Percentiles rank a stretch among this genome's conserved stretches.
Evolutionary conservation across 2,888 invertebrate species (phyloP).

Genomic region (Linnaemya vulpina): DNA sequence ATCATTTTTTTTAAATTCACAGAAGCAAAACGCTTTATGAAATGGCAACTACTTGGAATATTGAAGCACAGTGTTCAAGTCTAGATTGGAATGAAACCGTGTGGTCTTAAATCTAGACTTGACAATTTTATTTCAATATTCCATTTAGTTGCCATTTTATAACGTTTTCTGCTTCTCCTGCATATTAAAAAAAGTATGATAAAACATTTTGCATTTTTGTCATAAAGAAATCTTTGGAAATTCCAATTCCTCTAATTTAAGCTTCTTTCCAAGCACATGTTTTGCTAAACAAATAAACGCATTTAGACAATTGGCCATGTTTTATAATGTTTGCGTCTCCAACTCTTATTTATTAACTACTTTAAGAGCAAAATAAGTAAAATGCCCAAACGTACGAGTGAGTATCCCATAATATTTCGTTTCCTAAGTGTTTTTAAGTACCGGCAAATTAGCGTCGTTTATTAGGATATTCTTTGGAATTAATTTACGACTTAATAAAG

Average conservation of each 20-base stretch:
- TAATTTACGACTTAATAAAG: constrained; percentile 73
- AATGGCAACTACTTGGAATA: no score
- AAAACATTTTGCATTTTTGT: no score
- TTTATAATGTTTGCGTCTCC: constrained; percentile 7
- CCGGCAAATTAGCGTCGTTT: constrained; percentile 75
- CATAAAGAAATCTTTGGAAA: no score
- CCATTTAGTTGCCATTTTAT: no score
- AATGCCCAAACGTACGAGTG: constrained; percentile 47
- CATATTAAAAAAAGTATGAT: no score
- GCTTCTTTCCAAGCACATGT: not conserved
- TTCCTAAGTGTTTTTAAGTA: constrained; percentile 70
- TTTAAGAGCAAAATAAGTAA: constrained; percentile 14
- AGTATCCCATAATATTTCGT: constrained; percentile 39
- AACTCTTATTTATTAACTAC: not conserved
- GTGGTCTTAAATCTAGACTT: no score
- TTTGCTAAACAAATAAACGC: constrained; percentile 9
- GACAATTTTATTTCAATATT: no score
- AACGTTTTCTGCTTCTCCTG: no score
- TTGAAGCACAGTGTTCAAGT: no score
- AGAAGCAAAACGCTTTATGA: no score
- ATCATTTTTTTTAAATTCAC: no score
- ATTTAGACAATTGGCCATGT: constrained; percentile 59
- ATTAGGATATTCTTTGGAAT: constrained; percentile 76
- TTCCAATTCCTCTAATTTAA: not conserved
- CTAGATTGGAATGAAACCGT: no score